Percentiles rank a stretch among this genome's conserved stretches.
Conservation (phyloP, 1,140 invertebrate species). For the Paracyclopina nana region DNA sequence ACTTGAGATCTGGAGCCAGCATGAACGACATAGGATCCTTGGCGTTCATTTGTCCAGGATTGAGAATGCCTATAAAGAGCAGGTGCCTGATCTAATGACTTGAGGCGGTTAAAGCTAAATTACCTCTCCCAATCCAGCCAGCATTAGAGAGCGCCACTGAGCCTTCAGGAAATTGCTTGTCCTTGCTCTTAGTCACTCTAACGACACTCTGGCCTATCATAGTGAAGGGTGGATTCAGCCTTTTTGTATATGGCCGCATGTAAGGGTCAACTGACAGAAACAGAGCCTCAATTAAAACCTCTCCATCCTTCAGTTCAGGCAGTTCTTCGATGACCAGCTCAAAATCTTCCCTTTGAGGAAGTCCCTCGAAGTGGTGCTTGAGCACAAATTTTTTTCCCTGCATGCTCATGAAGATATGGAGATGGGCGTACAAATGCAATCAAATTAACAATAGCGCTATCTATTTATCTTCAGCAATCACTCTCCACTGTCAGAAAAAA, state of each 20-base stretch:
- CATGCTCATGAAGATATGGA: too few relatives aligned
- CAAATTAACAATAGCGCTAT: too few relatives aligned
- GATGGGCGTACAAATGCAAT: too few relatives aligned
- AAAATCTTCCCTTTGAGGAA: slow-evolving; percentile 7
- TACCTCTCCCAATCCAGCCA: slow-evolving; percentile 32
- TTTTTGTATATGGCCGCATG: slow-evolving; percentile 16
- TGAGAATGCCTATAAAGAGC: too few relatives aligned
- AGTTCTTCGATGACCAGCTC: slow-evolving; percentile 12
- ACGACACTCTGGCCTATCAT: slow-evolving; percentile 18
- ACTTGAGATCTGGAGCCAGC: slow-evolving; percentile 22
- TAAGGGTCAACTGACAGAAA: slow-evolving; percentile 20
- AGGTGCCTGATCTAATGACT: slow-evolving; percentile 20
- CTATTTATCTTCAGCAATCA: too few relatives aligned
- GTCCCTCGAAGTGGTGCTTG: slow-evolving; percentile 8
- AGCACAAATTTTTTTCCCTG: too few relatives aligned
- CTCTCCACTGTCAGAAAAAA: too few relatives aligned
- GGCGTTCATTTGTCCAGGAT: too few relatives aligned
- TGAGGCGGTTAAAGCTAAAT: slow-evolving; percentile 33
- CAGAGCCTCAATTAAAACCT: slow-evolving; percentile 11
- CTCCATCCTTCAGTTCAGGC: slow-evolving; percentile 7
- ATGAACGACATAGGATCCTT: too few relatives aligned
- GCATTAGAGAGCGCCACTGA: slow-evolving; percentile 34
- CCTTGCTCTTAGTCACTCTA: slow-evolving; percentile 35
- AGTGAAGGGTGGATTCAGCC: not conserved
- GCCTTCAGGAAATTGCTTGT: slow-evolving; percentile 36